Evolutionary conservation across 2,888 invertebrate species (phyloP), one percentile per base, ranked within the genome.

Genomic region (Atherix ibis): DNA sequence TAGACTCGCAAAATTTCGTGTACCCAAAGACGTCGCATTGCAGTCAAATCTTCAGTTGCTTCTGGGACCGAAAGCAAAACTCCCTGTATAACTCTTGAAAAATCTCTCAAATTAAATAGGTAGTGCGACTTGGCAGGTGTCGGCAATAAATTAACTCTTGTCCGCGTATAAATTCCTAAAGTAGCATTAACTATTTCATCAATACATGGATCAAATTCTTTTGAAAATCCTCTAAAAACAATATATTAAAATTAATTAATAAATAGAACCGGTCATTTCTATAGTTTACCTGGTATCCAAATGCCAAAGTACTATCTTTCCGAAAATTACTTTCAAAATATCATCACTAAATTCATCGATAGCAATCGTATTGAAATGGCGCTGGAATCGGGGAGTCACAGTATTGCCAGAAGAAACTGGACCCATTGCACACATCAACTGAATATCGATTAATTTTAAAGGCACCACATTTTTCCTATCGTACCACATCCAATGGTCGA

Each of bases 71-170:
- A 92, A 2, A 94, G 58, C 5, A 94, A 62, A 0, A 94, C 82
- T 6, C 94, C 94, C 80, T 84, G 64, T 48, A 95, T 82, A 9
- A 95, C 92, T 50, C 91, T 70, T 2, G 89, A 83, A 57, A 94
- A 92, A 57, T 95, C 94, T 45, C 92, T 70, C 44, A 95, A 67
- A 62, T 94, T 94, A 60, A 95, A 95, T 5, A 91, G 71, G 55
- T 95, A 94, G 60, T 94, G 94, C 2, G 85, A 88, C 54, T 92
- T 94, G 1, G 83, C 70, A 1, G 94, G 94, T 0, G 91, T 94
- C 1, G 94, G 94, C 31, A 94, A 61, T 37, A 95, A 68, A 58
- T 79, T 78, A n/a, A 66, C 48, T 33, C 81, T 71, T 35, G 89
- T 84, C 47, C 75, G 67, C 52, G 88, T 85, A 56, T 91, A 94